Evolutionary conservation across 2,113 vertebrate genomes (phyloP), one percentile per base, ranked within the genome.

Genomic region (Notothenia coriiceps): DNA sequence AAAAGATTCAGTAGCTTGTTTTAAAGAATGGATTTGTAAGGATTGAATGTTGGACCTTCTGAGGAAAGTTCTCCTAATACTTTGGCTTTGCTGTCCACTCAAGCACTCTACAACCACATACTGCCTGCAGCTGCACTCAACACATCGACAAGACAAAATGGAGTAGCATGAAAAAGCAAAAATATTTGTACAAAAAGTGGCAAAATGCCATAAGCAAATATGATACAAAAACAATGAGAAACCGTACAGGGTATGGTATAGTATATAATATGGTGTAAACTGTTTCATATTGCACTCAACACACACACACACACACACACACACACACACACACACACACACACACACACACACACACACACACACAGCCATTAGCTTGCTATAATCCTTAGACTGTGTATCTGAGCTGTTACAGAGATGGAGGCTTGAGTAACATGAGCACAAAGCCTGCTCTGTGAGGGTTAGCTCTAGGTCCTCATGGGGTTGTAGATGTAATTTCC

Each of bases 401-500:
- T 69, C 54, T 71, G 80, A 84, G 74, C 74, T 8, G 54, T 71
- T 70, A 71, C 78, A 69, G 69, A 71, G 77, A 80, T 49, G 43
- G 54, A 61, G 71, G 63, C 68, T 88, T 77, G 81, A 86, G 64
- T 87, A 86, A 78, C 88, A 73, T 51, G 12, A 77, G 9, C 68
- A 91, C 90, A 92, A 90, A 89, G 86, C 69, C 68, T 20, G 51
- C 81, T 79, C 70, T 91, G 87, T 92, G 11, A 73, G 81, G 84
- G 72, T 86, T 65, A 82, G 44, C 18, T 49, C 18, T 49, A 43
- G 79, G 79, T 77, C 85, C 64, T 80, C 77, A 72, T 49, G 20
- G 80, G 83, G 77, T 82, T 87, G 77, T 79, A 86, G 77, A 83
- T 89, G 85, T 86, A 82, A 90, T 93, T 89, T 86, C 82, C 72